Conservation (phyloP, 2,113 vertebrate species). For the Perognathus longimembris region DNA sequence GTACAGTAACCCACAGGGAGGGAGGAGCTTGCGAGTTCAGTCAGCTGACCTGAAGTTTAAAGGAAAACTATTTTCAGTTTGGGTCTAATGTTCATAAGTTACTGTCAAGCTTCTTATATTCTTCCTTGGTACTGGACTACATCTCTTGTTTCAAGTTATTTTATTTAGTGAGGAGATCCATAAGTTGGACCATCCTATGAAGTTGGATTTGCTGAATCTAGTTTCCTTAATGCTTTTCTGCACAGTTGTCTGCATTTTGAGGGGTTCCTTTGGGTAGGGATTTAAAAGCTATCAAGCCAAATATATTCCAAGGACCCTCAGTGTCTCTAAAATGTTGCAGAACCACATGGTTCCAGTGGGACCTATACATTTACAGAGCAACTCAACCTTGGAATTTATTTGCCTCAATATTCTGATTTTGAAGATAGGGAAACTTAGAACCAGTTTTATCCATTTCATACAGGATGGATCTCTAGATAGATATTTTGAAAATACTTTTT, state of each 20-base stretch:
- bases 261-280: neutral
- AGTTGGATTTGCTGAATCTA: neutral
- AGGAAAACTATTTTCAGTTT: neutral
- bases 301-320: neutral
- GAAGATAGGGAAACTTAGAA: conserved; percentile 34
- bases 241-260: neutral
- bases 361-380: conserved; percentile 15
- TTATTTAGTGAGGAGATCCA: neutral
- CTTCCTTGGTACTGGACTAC: neutral
- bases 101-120: neutral
- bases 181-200: neutral
- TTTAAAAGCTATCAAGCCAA: neutral
- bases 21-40: neutral
- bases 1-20: neutral
- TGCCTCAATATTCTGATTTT: neutral
- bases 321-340: neutral
- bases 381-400: neutral
- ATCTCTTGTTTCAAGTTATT: neutral
- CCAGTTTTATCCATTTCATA: neutral
- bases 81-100: neutral
- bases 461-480: neutral
- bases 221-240: neutral
- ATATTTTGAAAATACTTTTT: neutral
- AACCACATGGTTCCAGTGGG: neutral
- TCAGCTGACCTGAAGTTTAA: neutral